Conservation (phyloP, 2,113 vertebrate species). For the Dipodomys stephensi region DNA sequence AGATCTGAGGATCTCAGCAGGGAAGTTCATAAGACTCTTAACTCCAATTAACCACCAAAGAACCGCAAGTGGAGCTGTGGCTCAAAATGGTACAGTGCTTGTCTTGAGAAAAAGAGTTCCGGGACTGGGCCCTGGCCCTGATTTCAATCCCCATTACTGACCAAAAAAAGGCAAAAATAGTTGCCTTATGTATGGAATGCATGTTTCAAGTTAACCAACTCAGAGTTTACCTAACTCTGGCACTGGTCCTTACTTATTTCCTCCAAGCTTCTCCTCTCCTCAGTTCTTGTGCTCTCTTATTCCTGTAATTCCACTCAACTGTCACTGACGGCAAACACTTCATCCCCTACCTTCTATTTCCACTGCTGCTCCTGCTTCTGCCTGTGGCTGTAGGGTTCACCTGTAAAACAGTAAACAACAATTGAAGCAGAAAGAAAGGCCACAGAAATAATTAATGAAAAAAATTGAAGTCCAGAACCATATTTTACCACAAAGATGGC, state of each 20-base stretch:
- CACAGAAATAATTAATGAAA: too few relatives aligned
- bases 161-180: neutral
- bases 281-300: neutral
- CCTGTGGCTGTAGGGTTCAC: neutral
- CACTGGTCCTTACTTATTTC: neutral
- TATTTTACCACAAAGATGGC: neutral
- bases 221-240: neutral
- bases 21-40: too few relatives aligned
- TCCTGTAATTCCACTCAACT: neutral
- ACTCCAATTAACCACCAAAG: too few relatives aligned
- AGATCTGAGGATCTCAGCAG: too few relatives aligned
- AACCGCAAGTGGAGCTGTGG: too few relatives aligned
- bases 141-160: too few relatives aligned
- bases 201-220: neutral
- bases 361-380: too few relatives aligned
- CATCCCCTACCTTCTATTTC: neutral
- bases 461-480: too few relatives aligned
- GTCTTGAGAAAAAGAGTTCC: too few relatives aligned
- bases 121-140: too few relatives aligned
- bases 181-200: neutral
- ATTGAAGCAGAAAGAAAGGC: neutral
- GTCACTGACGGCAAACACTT: neutral
- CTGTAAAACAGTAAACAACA: neutral
- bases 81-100: too few relatives aligned
- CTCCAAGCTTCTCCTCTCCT: neutral